Conservation (phyloP, 2,113 vertebrate species). For the Epinephelus lanceolatus region DNA sequence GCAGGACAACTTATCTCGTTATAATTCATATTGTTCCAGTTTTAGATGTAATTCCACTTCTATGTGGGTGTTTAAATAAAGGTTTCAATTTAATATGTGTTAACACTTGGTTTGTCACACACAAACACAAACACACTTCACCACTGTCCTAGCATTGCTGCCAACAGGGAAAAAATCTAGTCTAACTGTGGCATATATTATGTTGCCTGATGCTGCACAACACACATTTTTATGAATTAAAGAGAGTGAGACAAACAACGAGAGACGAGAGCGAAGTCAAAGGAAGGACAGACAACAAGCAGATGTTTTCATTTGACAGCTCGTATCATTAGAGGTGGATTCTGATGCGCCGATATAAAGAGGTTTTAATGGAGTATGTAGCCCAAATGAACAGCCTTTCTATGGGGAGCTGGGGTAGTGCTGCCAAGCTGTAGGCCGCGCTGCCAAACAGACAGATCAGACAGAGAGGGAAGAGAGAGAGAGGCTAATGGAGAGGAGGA, state of each 20-base stretch:
- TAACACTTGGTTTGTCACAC: not conserved
- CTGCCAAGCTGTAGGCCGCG: slow-evolving; percentile 52
- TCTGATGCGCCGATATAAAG: slow-evolving; percentile 39
- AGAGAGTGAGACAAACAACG: not conserved
- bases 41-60: too few species aligned
- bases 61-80: not conserved
- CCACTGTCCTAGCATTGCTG: not conserved
- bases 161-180: not conserved
- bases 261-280: slow-evolving; percentile 10
- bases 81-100: not conserved
- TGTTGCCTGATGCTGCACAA: not conserved
- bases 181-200: not conserved
- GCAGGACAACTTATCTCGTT: not conserved
- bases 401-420: slow-evolving; percentile 28
- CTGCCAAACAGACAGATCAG: slow-evolving; percentile 58
- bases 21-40: not conserved
- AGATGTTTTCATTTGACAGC: slow-evolving; percentile 57
- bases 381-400: slow-evolving; percentile 59
- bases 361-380: slow-evolving; percentile 59
- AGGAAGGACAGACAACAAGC: slow-evolving; percentile 16
- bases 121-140: not conserved
- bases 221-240: not conserved
- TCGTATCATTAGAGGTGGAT: slow-evolving; percentile 30
- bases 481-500: slow-evolving; percentile 12
- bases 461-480: not conserved